These are phyloP conservation scores for Pseudochirops cupreus DNA, from an alignment of 2,797 vertebrate genomes.

Conservation along the genomic window DNA sequence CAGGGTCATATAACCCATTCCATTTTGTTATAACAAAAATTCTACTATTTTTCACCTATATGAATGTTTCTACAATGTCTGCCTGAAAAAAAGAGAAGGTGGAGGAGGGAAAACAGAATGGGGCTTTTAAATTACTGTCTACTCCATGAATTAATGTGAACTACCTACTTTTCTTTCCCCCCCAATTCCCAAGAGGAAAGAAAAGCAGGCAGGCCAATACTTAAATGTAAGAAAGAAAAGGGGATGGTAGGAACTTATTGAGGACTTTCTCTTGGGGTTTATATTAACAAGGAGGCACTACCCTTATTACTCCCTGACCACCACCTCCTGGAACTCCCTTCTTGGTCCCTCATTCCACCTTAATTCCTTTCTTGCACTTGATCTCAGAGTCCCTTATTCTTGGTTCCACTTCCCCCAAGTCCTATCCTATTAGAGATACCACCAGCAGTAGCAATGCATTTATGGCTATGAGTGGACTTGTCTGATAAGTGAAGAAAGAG, in stretches of 20 bases:
- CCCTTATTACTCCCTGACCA: not conserved
- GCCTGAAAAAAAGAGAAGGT: not conserved
- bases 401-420: not conserved
- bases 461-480: not conserved
- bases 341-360: not conserved
- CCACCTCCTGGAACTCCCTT: not conserved
- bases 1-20: not conserved
- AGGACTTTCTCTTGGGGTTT: not conserved
- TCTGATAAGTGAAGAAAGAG: not conserved
- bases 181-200: not conserved
- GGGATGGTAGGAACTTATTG: not conserved
- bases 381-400: not conserved
- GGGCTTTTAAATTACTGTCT: not conserved
- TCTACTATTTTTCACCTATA: not conserved
- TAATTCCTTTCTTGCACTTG: not conserved
- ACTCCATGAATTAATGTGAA: not conserved
- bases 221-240: not conserved
- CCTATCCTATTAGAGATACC: not conserved
- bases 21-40: not conserved
- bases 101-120: not conserved
- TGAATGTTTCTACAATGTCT: not conserved
- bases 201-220: not conserved
- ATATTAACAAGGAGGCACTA: not conserved
- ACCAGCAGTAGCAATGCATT: not conserved
- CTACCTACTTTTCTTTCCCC: not conserved